These are phyloP conservation scores for Herpailurus yagouaroundi DNA, from an alignment of 2,113 vertebrate species.

Conservation along the genomic window DNA sequence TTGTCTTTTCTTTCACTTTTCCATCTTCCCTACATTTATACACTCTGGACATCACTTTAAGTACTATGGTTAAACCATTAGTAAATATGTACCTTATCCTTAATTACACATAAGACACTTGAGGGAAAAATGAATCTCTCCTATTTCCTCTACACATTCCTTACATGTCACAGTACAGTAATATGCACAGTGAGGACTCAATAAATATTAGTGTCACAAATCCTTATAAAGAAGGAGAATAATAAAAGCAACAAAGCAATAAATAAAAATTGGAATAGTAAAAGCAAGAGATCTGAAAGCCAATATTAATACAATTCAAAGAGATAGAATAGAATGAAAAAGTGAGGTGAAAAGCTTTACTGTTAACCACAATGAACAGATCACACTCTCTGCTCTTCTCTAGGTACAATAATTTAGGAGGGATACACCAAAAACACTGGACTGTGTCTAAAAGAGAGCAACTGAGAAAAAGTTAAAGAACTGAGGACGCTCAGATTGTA, in stretches of 20 bases:
- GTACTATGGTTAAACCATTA: constrained; percentile 35
- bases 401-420: neutral
- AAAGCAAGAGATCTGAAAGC: constrained; percentile 43
- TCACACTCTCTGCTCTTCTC: neutral
- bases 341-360: neutral
- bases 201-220: constrained; percentile 46
- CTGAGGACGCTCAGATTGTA: neutral
- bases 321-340: neutral
- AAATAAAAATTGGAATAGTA: constrained; percentile 37
- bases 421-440: constrained; percentile 12
- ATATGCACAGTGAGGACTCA: neutral
- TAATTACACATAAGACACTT: constrained; percentile 18
- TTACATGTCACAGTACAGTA: neutral
- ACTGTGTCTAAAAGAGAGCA: constrained; percentile 6
- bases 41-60: neutral
- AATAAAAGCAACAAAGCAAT: constrained; percentile 14
- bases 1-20: constrained; percentile 32
- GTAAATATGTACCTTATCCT: constrained; percentile 32
- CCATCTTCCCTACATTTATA: constrained; percentile 1
- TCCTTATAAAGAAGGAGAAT: neutral
- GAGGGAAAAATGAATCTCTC: constrained; percentile 10
- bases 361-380: constrained; percentile 40
- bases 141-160: constrained; percentile 34
- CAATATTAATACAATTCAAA: constrained; percentile 40
- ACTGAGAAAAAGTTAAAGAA: constrained; percentile 13